Percentiles rank a stretch among this genome's conserved stretches.
Evolutionary conservation across 92 coral and sea anemone species (phyloP).

Genomic region (Epizoanthus stellaris): DNA sequence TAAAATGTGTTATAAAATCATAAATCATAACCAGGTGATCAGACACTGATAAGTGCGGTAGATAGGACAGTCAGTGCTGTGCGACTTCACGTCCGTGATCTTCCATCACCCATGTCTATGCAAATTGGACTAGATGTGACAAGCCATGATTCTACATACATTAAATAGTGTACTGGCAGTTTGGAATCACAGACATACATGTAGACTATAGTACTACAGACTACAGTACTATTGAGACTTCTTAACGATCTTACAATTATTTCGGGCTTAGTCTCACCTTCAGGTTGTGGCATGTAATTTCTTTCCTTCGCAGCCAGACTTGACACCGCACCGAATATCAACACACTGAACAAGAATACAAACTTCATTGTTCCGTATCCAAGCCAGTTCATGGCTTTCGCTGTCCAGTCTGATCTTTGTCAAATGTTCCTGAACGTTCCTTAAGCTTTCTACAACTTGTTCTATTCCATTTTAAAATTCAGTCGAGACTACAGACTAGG

Average conservation of each 20-base stretch:
- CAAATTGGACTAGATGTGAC: too few relatives aligned
- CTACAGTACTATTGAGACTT: too few relatives aligned
- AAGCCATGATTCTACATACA: too few relatives aligned
- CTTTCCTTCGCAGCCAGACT: neutral
- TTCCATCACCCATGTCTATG: too few relatives aligned
- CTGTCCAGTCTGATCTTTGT: neutral
- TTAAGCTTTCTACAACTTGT: neutral
- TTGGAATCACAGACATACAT: neutral
- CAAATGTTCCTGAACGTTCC: neutral
- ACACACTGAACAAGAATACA: neutral
- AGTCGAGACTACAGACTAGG: neutral
- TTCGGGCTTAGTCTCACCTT: neutral
- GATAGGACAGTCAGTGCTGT: too few relatives aligned
- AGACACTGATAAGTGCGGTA: too few relatives aligned
- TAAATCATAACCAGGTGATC: too few relatives aligned
- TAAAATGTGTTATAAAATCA: too few relatives aligned
- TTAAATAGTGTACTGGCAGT: neutral
- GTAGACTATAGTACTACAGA: neutral
- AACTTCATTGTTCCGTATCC: neutral
- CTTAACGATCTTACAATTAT: neutral
- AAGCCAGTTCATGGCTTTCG: neutral
- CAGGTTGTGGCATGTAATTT: conserved; percentile 42
- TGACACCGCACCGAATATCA: neutral
- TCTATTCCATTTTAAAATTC: neutral
- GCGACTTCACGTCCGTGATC: too few relatives aligned